Conservation (phyloP, 2,888 invertebrate species). For the Lithodes maja region DNA sequence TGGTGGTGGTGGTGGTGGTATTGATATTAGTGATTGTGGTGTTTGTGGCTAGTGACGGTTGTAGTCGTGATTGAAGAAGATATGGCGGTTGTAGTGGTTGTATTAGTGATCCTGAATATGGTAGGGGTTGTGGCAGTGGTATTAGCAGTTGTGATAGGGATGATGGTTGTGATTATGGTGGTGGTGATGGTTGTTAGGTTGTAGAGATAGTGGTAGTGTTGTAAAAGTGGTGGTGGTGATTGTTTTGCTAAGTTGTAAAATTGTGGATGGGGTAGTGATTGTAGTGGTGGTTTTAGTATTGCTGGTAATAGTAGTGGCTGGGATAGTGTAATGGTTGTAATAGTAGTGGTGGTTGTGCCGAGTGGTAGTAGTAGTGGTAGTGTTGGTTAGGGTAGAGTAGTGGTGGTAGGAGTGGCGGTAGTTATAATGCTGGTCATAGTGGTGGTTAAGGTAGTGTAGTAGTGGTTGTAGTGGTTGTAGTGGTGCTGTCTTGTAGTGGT, state of each 20-base stretch:
- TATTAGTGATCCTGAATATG: not conserved
- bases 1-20: not conserved
- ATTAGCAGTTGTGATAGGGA: not conserved
- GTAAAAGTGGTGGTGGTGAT: not conserved
- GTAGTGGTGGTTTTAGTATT: not conserved
- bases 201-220: not conserved
- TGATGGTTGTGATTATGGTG: not conserved
- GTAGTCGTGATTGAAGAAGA: not conserved
- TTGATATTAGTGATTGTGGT: not conserved
- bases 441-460: not conserved
- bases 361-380: not conserved
- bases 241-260: not conserved
- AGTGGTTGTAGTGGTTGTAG: not conserved
- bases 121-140: not conserved
- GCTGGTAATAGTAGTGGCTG: not conserved
- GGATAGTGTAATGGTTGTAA: not conserved
- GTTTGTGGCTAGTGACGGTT: not conserved
- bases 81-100: not conserved
- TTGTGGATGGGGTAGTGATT: not conserved
- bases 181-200: not conserved
- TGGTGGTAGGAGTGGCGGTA: not conserved
- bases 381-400: not conserved
- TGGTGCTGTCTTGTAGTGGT: not conserved
- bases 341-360: not conserved
- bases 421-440: too few relatives aligned